Percentiles rank a stretch among this genome's conserved stretches.
phyloP scores from a whole-genome alignment of 2,797 vertebrate species.

The Neosalanx taihuensis region DNA sequence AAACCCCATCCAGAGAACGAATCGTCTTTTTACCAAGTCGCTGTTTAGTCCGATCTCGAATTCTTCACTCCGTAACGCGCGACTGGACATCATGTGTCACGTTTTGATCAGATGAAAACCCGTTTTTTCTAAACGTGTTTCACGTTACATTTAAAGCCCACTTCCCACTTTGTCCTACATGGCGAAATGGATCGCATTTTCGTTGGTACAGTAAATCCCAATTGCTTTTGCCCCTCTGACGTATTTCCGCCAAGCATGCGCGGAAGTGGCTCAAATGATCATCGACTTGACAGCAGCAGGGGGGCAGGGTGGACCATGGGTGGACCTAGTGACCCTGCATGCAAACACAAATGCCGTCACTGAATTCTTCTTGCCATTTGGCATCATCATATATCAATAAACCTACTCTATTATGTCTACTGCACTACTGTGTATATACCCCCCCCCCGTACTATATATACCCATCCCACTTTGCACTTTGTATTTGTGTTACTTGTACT shows the following conservation, averaged over 20 bases:
- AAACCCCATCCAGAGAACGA: constrained; percentile 18
- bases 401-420: too few species aligned
- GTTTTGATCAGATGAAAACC: constrained; percentile 2
- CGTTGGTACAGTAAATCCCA: constrained; percentile 41
- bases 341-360: background rate
- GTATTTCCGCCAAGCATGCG: constrained; percentile 59
- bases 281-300: background rate
- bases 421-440: too few species aligned
- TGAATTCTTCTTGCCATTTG: background rate
- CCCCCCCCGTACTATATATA: too few species aligned
- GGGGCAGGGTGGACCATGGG: background rate
- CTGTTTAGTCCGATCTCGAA: constrained; percentile 7
- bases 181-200: background rate
- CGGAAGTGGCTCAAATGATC: constrained; percentile 13
- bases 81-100: background rate
- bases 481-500: too few species aligned
- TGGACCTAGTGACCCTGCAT: background rate
- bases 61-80: background rate
- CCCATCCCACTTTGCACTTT: too few species aligned
- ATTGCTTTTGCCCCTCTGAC: constrained; percentile 45
- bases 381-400: too few species aligned
- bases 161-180: constrained; percentile 16
- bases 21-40: constrained; percentile 6
- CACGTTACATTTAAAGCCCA: constrained; percentile 20
- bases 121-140: constrained; percentile 14